A percentile compares a stretch with the other conserved stretches of the same genome.
phyloP scores from a whole-genome alignment of 2,113 vertebrate genomes.

The Bufo bufo region DNA sequence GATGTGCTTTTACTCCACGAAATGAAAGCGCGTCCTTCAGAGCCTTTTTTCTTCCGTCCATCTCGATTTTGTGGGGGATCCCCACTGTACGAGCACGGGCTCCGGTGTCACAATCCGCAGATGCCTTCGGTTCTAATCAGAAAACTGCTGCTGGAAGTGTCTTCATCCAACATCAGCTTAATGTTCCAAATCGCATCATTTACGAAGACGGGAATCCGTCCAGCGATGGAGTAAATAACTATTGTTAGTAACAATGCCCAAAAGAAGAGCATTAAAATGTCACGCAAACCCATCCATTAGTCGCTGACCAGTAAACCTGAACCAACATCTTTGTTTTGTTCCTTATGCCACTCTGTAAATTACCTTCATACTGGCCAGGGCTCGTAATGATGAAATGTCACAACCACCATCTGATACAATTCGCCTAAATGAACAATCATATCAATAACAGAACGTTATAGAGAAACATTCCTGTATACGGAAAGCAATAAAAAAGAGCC shows the following conservation, averaged over 20 bases:
- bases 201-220: slow-evolving; percentile 33
- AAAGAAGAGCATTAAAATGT: slow-evolving; percentile 29
- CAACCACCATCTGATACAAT: neutral
- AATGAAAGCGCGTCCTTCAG: neutral
- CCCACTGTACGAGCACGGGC: too few species aligned
- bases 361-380: neutral
- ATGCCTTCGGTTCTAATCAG: slow-evolving; percentile 21
- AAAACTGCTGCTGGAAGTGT: slow-evolving; percentile 37
- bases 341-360: neutral
- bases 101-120: slow-evolving; percentile 21
- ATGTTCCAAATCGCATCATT: slow-evolving; percentile 55
- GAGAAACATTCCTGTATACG: neutral
- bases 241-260: slow-evolving; percentile 29
- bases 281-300: slow-evolving; percentile 30
- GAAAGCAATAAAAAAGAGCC: neutral
- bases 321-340: slow-evolving; percentile 22
- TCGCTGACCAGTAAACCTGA: slow-evolving; percentile 37
- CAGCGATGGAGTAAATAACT: slow-evolving; percentile 47
- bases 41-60: neutral
- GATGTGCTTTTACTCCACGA: neutral
- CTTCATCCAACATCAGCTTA: slow-evolving; percentile 43
- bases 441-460: neutral
- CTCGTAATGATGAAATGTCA: neutral
- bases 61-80: neutral
- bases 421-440: neutral